These are phyloP conservation scores for Rhinolophus ferrumequinum DNA, from an alignment of 2,113 vertebrate species.

Conservation along the genomic window DNA sequence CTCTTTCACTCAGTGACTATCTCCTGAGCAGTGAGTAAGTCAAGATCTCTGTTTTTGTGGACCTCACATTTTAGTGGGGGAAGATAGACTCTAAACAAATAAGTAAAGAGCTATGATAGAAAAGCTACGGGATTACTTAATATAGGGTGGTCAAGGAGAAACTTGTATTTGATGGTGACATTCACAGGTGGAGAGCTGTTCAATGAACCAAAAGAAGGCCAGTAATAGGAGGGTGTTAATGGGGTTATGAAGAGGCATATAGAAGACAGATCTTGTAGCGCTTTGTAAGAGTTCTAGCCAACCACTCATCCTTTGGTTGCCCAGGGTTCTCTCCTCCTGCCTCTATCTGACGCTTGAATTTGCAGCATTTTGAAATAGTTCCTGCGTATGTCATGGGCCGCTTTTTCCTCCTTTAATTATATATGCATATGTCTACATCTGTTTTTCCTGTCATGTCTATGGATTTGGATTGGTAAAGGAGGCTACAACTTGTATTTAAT, in stretches of 20 bases:
- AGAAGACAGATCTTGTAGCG: not conserved
- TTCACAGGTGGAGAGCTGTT: constrained; percentile 4
- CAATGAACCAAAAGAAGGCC: constrained; percentile 4
- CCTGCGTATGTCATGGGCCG: not conserved
- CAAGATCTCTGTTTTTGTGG: not conserved
- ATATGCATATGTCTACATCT: constrained; percentile 13
- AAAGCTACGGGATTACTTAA: not conserved
- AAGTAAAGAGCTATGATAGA: not conserved
- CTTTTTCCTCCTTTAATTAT: constrained; percentile 31
- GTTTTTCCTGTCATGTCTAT: not conserved
- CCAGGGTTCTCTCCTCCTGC: not conserved
- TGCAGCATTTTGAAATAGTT: constrained; percentile 49
- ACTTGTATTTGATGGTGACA: not conserved
- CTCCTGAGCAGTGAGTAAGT: constrained; percentile 18
- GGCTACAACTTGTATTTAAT: constrained; percentile 20
- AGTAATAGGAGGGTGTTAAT: constrained; percentile 7
- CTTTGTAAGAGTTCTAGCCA: constrained; percentile 30
- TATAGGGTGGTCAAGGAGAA: not conserved
- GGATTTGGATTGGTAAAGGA: constrained; percentile 7
- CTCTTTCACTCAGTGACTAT: not conserved
- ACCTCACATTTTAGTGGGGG: not conserved
- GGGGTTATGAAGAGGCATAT: not conserved
- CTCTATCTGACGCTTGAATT: not conserved
- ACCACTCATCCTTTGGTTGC: not conserved
- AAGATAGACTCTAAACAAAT: not conserved